Evolutionary conservation across 1,140 invertebrate genomes (phyloP), one percentile per base, ranked within the genome.

Genomic region (Andricus grossulariae): DNA sequence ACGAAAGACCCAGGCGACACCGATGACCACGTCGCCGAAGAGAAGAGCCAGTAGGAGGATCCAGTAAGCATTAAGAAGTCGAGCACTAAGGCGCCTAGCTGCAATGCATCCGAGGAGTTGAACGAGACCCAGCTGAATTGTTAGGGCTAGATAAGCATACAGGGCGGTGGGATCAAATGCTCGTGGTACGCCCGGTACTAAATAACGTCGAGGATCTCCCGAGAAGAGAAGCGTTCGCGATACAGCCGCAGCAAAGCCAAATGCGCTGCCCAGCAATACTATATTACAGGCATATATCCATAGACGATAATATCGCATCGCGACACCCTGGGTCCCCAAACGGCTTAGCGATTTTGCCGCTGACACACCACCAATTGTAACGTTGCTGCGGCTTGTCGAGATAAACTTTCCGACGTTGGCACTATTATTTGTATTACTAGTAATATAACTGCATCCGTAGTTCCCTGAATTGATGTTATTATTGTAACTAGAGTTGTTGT

Each of bases 231-330:
- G 92, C 19, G 96, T 94, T 83, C 93, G 93, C 54, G 94, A 94
- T 73, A 95, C 96, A 73, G 95, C 95, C 54, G 94, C 94, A 79
- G 94, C 94, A 89, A 97, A 97, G 39, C 96, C 95, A 70, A 97
- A 89, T 85, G 96, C 96, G 87, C 95, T 95, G 78, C 96, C 93
- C 88, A 97, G 92, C 87, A 97, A 93, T 79, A 96, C 96, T 89
- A 95, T 94, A 93, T 97, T 97, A 94, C 96, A 97, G 86, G 96
- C 95, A 93, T 97, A 97, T 88, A 97, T 97, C 96, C 96, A 97
- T 86, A 97, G 94, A 90, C 96, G 95, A 92, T 98, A 98, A 93
- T 97, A 97, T 92, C 93, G 90, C 91, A 92, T 92, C 79, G 90
- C 91, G 89, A 92, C 86, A 85, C 88, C 88, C 86, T 89, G 85